phyloP scores from a whole-genome alignment of 1,140 invertebrate genomes.

The Uloborus diversus region DNA sequence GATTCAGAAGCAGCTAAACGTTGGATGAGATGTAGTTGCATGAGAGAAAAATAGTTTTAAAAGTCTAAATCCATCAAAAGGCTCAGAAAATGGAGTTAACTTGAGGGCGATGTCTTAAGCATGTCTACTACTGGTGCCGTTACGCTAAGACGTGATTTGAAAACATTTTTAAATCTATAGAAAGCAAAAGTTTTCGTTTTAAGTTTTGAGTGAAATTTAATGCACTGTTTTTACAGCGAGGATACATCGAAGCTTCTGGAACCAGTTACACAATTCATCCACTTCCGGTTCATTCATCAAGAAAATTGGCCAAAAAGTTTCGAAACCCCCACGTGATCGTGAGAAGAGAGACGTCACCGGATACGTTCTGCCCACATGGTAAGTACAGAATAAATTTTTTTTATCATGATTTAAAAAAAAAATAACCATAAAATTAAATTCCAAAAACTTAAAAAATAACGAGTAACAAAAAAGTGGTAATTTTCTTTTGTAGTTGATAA shows the following conservation, averaged over 20 bases:
- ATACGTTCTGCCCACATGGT: slow-evolving; percentile 59
- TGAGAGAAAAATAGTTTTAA: too few relatives aligned
- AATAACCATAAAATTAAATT: too few relatives aligned
- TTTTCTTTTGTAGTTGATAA: neutral
- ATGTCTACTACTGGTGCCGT: too few relatives aligned
- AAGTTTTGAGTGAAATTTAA: neutral
- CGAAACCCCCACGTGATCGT: slow-evolving; percentile 46
- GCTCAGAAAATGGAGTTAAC: too few relatives aligned
- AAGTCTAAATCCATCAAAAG: too few relatives aligned
- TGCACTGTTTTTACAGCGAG: slow-evolving; percentile 41
- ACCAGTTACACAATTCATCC: slow-evolving; percentile 56
- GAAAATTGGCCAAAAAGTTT: slow-evolving; percentile 7
- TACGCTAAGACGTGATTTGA: too few relatives aligned
- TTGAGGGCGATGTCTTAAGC: too few relatives aligned
- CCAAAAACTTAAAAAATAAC: too few relatives aligned
- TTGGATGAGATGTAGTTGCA: too few relatives aligned
- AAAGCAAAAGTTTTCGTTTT: neutral
- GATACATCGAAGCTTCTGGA: slow-evolving; percentile 53
- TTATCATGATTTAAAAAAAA: neutral
- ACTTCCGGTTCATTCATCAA: slow-evolving; percentile 32
- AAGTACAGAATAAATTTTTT: neutral
- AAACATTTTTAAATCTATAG: too few relatives aligned
- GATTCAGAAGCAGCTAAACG: too few relatives aligned
- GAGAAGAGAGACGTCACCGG: slow-evolving; percentile 52
- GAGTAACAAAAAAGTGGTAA: too few relatives aligned